Evolutionary conservation across 2,797 vertebrate species (phyloP).

Genomic region (Sparidentex hasta): DNA sequence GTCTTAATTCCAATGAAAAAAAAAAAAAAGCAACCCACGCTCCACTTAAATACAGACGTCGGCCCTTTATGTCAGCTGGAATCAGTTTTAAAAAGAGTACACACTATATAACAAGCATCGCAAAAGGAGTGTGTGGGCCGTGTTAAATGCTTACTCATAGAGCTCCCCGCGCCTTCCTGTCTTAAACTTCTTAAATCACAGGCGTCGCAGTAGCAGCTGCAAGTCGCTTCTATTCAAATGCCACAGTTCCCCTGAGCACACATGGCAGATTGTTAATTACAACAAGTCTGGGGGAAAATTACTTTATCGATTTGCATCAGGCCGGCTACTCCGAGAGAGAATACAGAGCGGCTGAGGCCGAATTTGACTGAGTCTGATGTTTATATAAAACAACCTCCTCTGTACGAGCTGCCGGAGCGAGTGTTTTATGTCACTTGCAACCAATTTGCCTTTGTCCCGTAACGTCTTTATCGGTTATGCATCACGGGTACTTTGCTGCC

Average conservation of each 20-base stretch:
- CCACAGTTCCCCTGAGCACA: slow-evolving; percentile 66
- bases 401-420: slow-evolving; percentile 32
- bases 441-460: slow-evolving; percentile 39
- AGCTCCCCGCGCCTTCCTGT: slow-evolving; percentile 43
- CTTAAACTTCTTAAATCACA: slow-evolving; percentile 63
- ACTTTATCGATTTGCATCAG: slow-evolving; percentile 83
- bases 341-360: slow-evolving; percentile 44
- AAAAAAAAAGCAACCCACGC: neutral
- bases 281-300: slow-evolving; percentile 77
- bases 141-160: slow-evolving; percentile 48
- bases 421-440: slow-evolving; percentile 32
- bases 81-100: slow-evolving; percentile 17
- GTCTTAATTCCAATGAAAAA: neutral
- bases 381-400: slow-evolving; percentile 51
- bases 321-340: slow-evolving; percentile 52
- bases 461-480: slow-evolving; percentile 58
- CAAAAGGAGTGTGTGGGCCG: slow-evolving; percentile 12
- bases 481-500: slow-evolving; percentile 17
- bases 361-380: slow-evolving; percentile 49
- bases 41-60: slow-evolving; percentile 26
- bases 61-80: slow-evolving; percentile 15
- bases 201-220: slow-evolving; percentile 65
- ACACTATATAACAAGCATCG: slow-evolving; percentile 22
- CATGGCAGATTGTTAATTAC: slow-evolving; percentile 82
- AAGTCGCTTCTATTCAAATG: slow-evolving; percentile 73